Evolutionary conservation across 2,797 vertebrate genomes (phyloP).

Genomic region (Dendrocincla fuliginosa): DNA sequence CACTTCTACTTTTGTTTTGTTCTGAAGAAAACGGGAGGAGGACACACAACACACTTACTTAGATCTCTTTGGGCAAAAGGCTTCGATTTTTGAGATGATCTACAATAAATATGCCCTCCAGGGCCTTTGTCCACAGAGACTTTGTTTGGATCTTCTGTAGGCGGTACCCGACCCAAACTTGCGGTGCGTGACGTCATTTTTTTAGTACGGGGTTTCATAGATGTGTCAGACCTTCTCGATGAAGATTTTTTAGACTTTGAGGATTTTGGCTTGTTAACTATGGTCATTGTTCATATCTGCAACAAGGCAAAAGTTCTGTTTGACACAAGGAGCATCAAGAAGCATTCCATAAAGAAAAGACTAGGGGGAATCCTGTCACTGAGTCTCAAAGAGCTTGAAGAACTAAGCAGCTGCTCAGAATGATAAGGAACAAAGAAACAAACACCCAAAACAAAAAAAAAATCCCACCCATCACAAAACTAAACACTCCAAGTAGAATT

Average conservation of each 20-base stretch:
- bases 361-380: neutral
- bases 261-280: slow-evolving; percentile 96
- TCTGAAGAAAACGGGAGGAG: neutral
- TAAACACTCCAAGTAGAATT: neutral
- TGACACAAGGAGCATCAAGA: neutral
- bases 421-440: neutral
- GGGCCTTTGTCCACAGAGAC: slow-evolving; percentile 86
- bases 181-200: slow-evolving; percentile 90
- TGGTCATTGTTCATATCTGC: slow-evolving; percentile 98
- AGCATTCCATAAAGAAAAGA: neutral
- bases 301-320: slow-evolving; percentile 29
- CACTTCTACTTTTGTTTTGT: neutral
- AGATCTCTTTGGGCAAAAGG: slow-evolving; percentile 83
- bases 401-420: neutral
- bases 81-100: slow-evolving; percentile 84
- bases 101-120: slow-evolving; percentile 89
- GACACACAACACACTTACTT: slow-evolving; percentile 73
- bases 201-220: slow-evolving; percentile 84
- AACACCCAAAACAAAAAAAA: neutral
- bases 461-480: neutral
- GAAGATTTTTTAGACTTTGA: slow-evolving; percentile 90
- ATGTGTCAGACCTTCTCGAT: slow-evolving; percentile 79
- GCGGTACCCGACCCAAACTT: slow-evolving; percentile 84
- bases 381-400: neutral
- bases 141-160: slow-evolving; percentile 85